A percentile compares a stretch with the other conserved stretches of the same genome.
Evolutionary conservation across 2,888 invertebrate genomes (phyloP).

Genomic region (Ecliptopera silaceata): DNA sequence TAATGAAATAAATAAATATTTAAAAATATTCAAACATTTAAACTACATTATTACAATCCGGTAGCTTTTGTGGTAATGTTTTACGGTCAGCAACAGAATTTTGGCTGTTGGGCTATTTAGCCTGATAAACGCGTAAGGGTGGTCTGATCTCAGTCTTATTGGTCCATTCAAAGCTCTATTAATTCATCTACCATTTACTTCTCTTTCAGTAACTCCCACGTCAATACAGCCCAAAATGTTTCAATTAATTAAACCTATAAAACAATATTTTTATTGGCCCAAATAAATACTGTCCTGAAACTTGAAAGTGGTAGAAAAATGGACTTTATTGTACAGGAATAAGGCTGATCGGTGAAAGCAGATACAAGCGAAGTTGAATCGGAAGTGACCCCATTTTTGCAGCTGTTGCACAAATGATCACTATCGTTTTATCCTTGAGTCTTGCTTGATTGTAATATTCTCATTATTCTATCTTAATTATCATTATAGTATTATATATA

Average conservation of each 20-base stretch:
- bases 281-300: neutral
- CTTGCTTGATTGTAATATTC: too few species aligned
- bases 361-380: slow-evolving; percentile 23
- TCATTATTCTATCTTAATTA: too few species aligned
- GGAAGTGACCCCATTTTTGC: slow-evolving; percentile 57
- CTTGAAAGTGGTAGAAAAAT: neutral
- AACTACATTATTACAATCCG: too few species aligned
- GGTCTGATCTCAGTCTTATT: too few species aligned
- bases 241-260: slow-evolving; percentile 4
- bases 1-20: too few species aligned
- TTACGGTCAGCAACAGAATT: too few species aligned
- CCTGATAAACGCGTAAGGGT: too few species aligned
- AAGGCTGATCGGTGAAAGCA: slow-evolving; percentile 13
- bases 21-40: too few species aligned
- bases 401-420: slow-evolving; percentile 50
- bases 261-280: neutral
- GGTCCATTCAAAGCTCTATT: too few species aligned
- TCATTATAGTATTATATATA: too few species aligned
- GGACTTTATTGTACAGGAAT: slow-evolving; percentile 8
- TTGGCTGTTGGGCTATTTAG: too few species aligned
- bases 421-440: neutral
- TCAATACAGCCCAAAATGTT: neutral
- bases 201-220: neutral
- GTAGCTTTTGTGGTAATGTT: too few species aligned
- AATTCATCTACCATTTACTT: neutral